Conservation (phyloP, 2,113 vertebrate species). For the Dromaius novaehollandiae region DNA sequence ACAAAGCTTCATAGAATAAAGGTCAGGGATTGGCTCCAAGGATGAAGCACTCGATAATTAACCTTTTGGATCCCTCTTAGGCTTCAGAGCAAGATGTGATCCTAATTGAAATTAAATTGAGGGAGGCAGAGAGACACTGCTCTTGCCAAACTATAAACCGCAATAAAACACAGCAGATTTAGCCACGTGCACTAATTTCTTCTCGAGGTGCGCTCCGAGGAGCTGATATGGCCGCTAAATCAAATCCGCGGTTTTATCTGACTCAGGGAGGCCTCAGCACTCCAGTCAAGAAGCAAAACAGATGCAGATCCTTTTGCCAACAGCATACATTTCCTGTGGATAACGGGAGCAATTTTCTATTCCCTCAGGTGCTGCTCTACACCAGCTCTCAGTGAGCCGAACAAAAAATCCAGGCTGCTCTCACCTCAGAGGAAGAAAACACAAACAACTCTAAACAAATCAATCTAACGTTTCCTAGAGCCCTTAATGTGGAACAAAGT, state of each 20-base stretch:
- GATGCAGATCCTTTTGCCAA: constrained; percentile 52
- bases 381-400: constrained; percentile 51
- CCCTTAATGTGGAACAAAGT: constrained; percentile 52
- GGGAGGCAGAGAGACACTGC: neutral
- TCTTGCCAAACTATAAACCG: constrained; percentile 34
- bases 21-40: constrained; percentile 2
- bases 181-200: neutral
- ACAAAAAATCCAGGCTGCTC: constrained; percentile 65
- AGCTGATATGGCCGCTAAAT: constrained; percentile 27
- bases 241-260: constrained; percentile 36
- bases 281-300: constrained; percentile 49
- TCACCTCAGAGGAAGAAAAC: constrained; percentile 55
- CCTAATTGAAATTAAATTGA: constrained; percentile 57
- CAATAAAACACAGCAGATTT: neutral
- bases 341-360: constrained; percentile 69
- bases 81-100: constrained; percentile 28
- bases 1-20: neutral
- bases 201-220: neutral
- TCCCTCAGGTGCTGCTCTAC: constrained; percentile 53
- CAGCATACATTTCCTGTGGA: constrained; percentile 50
- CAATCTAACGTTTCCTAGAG: constrained; percentile 66
- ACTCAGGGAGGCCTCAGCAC: constrained; percentile 25
- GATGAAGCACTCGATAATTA: neutral
- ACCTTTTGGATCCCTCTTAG: neutral
- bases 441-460: constrained; percentile 73